Conservation (phyloP, 2,888 invertebrate species). For the Dioctria linearis region DNA sequence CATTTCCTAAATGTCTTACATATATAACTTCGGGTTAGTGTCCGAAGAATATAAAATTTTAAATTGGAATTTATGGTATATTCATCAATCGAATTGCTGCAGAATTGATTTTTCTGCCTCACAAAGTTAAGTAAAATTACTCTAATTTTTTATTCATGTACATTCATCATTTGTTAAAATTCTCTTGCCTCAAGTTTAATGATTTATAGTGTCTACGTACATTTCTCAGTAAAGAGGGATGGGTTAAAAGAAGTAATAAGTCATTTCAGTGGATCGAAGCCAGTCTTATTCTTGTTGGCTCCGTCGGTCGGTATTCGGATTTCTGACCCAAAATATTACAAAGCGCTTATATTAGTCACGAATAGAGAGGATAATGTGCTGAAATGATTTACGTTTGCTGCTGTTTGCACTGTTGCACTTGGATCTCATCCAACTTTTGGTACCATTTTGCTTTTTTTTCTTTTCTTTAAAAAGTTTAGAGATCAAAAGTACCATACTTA, state of each 20-base stretch:
- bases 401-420: slow-evolving; percentile 54
- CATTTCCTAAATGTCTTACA: no score
- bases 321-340: slow-evolving; percentile 44
- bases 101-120: background rate
- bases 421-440: slow-evolving; percentile 36
- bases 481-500: background rate
- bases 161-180: slow-evolving; percentile 9
- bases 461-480: background rate
- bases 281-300: slow-evolving; percentile 29
- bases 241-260: slow-evolving; percentile 39
- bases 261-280: slow-evolving; percentile 30
- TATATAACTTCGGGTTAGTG: no score
- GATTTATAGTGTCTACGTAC: background rate
- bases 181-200: background rate
- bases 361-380: slow-evolving; percentile 48
- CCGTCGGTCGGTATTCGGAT: slow-evolving; percentile 32
- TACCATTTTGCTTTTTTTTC: background rate
- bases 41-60: no score
- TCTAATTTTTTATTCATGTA: background rate
- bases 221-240: background rate
- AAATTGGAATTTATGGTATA: background rate
- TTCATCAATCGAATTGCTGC: background rate
- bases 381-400: slow-evolving; percentile 52
- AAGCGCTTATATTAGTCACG: slow-evolving; percentile 35
- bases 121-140: background rate